phyloP scores from a whole-genome alignment of 2,113 vertebrate genomes.

The Alaudala cheleensis region DNA sequence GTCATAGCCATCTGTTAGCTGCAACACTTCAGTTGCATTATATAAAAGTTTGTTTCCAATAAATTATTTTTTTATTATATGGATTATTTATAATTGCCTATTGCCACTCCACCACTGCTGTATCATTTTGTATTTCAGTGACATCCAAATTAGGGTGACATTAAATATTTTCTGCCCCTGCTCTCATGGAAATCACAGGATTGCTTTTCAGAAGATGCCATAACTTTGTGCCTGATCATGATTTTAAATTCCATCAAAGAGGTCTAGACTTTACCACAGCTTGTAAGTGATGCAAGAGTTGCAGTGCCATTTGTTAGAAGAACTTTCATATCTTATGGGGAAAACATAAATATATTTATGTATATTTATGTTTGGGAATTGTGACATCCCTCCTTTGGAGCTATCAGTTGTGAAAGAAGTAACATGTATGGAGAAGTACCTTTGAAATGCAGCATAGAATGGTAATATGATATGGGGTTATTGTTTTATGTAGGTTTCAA shows the following conservation, averaged over 20 bases:
- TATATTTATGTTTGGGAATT: neutral
- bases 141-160: neutral
- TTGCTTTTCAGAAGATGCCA: neutral
- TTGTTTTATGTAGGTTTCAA: neutral
- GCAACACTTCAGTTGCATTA: neutral
- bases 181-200: neutral
- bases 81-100: neutral
- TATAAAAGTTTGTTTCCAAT: neutral
- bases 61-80: neutral
- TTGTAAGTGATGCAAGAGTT: neutral
- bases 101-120: neutral
- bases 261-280: neutral
- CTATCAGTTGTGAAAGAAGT: neutral
- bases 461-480: neutral
- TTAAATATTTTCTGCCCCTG: neutral
- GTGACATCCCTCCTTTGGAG: neutral
- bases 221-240: neutral
- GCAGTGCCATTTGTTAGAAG: neutral
- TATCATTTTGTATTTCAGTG: neutral
- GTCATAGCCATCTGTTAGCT: neutral
- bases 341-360: neutral
- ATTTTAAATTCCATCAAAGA: neutral
- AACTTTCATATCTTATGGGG: neutral
- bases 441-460: neutral
- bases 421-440: neutral